Evolutionary conservation across 2,888 invertebrate genomes (phyloP), one percentile per base, ranked within the genome.

Genomic region (Abscondita cerata): DNA sequence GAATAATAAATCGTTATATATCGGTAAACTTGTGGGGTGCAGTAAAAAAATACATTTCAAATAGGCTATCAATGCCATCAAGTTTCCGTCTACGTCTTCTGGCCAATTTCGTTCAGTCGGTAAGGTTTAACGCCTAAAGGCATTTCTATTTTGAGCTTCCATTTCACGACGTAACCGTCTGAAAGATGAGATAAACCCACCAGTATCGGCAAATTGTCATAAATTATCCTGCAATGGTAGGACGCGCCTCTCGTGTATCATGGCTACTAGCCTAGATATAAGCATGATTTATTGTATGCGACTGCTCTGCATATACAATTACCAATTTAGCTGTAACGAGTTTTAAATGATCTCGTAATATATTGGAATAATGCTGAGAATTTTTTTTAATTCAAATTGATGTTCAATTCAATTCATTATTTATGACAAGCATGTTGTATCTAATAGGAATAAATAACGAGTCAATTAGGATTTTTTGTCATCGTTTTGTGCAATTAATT

Each of bases 261-360:
- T 66, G 64, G 64, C 64, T n/a, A n/a, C n/a, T 58, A 65, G 62
- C 62, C 66, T 64, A 68, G 67, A 68, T 68, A 68, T 58, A 65
- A 58, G 61, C 59, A 59, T 68, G 68, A 68, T 68, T 68, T 68
- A 68, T 68, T 66, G 46, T 56, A 40, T 62, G 48, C 57, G 64
- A 65, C 60, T 56, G 62, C 63, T 64, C 62, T 66, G 65, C 68
- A 68, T 68, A 64, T 62, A 68, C 59, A 66, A 68, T 66, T 66
- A 64, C 62, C 66, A 64, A 68, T 64, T 59, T 64, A 59, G 66
- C 64, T 66, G 62, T 68, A 68, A 68, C 68, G 65, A 68, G 68
- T 66, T 68, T 68, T 68, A 68, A 68, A 68, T 68, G 65, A 66
- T 63, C 61, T 54, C 48, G 52, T 38, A 38, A 59, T 64, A 64